These are phyloP conservation scores for Myrmecobius fasciatus DNA, from an alignment of 2,113 vertebrate genomes.

Conservation along the genomic window DNA sequence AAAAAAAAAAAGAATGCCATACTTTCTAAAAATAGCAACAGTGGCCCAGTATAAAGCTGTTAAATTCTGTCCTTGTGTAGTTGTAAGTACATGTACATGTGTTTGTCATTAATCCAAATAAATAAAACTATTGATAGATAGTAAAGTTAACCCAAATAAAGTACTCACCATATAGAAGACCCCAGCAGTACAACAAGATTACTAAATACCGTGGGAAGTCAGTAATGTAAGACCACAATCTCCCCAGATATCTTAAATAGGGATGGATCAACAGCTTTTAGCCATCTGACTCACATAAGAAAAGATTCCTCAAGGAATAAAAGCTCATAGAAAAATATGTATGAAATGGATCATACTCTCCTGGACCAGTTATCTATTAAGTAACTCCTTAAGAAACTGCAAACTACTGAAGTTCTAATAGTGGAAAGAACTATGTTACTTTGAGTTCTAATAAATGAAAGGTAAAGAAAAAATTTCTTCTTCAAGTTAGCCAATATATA, in stretches of 20 bases:
- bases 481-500: background rate
- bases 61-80: constrained; percentile 50
- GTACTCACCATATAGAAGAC: constrained; percentile 28
- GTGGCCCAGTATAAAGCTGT: background rate
- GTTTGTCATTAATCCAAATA: constrained; percentile 12
- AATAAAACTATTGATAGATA: constrained; percentile 55
- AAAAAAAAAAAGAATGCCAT: constrained; percentile 67
- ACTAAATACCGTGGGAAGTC: background rate
- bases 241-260: background rate
- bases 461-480: background rate
- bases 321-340: background rate
- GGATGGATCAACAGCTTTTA: background rate
- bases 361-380: background rate
- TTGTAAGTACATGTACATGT: background rate
- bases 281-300: background rate
- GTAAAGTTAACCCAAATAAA: constrained; percentile 33
- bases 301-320: background rate
- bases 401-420: background rate
- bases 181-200: background rate
- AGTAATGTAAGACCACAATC: background rate
- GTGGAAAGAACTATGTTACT: background rate
- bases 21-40: constrained; percentile 57
- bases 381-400: background rate
- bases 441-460: background rate
- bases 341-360: background rate